Evolutionary conservation across 2,113 vertebrate genomes (phyloP).

Genomic region (Myiozetetes cayanensis): DNA sequence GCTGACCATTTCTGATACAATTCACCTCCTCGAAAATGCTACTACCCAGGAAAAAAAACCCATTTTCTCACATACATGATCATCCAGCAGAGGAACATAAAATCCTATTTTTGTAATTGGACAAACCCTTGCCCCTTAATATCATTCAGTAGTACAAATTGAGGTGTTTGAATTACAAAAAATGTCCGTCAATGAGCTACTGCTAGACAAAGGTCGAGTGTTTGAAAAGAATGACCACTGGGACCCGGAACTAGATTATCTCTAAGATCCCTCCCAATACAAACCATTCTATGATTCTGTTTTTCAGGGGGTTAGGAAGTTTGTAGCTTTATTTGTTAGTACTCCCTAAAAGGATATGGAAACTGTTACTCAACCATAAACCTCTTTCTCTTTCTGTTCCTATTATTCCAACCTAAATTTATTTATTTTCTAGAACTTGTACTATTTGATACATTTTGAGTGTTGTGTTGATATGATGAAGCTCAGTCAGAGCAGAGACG

Average conservation of each 20-base stretch:
- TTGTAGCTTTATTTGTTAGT: background rate
- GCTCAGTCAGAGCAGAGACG: background rate
- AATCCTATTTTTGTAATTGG: background rate
- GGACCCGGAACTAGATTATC: background rate
- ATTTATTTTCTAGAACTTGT: background rate
- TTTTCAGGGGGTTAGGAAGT: background rate
- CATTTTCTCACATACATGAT: background rate
- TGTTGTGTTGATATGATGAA: fast-evolving
- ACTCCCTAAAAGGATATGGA: background rate
- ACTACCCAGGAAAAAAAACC: background rate
- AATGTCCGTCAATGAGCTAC: background rate
- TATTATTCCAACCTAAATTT: background rate
- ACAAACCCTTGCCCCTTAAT: background rate
- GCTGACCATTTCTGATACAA: background rate
- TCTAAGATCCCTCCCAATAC: background rate
- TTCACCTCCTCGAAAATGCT: background rate
- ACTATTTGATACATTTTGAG: background rate
- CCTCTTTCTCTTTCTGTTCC: background rate
- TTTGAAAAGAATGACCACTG: background rate
- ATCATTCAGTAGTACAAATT: background rate
- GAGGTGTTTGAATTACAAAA: background rate
- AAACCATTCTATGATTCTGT: background rate
- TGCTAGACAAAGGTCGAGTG: background rate
- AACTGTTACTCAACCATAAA: background rate
- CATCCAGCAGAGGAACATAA: background rate